Percentiles rank a stretch among this genome's conserved stretches.
Evolutionary conservation across 1,140 invertebrate genomes (phyloP).

Genomic region (Platorchestia sp.): DNA sequence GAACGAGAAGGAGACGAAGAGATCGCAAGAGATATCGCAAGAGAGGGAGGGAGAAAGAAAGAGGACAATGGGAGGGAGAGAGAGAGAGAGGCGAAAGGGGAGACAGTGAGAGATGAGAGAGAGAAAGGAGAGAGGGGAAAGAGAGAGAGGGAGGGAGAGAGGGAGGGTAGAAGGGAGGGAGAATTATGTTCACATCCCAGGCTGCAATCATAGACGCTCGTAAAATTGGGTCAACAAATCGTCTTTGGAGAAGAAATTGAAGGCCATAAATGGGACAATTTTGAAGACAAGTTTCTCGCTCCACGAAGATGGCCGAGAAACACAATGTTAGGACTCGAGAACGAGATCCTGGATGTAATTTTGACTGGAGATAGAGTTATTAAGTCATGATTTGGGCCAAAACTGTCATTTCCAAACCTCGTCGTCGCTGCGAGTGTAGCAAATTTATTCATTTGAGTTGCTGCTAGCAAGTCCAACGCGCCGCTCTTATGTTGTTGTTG

Average conservation of each 20-base stretch:
- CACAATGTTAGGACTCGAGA: neutral
- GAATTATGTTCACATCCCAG: neutral
- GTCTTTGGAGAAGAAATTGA: neutral
- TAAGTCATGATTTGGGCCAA: neutral
- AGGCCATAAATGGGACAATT: neutral
- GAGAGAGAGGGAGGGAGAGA: too few relatives aligned
- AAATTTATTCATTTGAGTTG: neutral
- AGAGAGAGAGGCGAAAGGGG: too few relatives aligned
- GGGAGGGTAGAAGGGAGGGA: neutral
- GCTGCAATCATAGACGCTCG: neutral
- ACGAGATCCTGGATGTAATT: neutral
- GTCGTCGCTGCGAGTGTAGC: neutral
- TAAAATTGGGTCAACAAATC: neutral
- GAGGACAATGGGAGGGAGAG: too few relatives aligned
- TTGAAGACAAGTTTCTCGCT: neutral
- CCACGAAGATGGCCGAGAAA: neutral
- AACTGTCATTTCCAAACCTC: neutral
- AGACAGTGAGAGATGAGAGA: too few relatives aligned
- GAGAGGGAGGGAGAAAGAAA: too few relatives aligned
- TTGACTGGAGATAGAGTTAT: neutral
- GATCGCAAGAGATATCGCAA: too few relatives aligned
- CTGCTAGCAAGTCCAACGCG: neutral
- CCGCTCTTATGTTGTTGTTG: neutral
- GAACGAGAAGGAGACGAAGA: too few relatives aligned
- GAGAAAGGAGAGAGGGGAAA: neutral